These are phyloP conservation scores for Burhinus oedicnemus DNA, from an alignment of 2,113 vertebrate genomes.

Conservation along the genomic window DNA sequence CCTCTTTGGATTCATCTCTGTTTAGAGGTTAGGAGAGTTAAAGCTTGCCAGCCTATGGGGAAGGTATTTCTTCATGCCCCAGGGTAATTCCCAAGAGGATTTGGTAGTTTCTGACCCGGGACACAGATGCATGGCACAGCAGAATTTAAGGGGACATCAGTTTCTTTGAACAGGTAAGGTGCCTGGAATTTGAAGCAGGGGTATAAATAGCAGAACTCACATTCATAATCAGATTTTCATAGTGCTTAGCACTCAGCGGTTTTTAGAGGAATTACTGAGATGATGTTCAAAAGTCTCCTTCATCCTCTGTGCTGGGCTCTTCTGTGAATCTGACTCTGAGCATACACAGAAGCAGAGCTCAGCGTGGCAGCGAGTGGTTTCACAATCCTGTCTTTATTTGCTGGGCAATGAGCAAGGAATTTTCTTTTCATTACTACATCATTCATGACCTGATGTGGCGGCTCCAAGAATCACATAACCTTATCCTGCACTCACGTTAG, in stretches of 20 bases:
- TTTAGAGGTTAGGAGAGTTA: not conserved
- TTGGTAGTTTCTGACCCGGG: not conserved
- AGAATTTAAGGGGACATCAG: not conserved
- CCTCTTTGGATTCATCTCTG: not conserved
- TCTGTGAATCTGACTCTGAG: not conserved
- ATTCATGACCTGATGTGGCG: slow-evolving; percentile 45
- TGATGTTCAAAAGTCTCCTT: not conserved
- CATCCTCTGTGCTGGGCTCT: not conserved
- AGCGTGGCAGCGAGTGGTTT: not conserved
- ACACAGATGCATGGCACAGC: fast-evolving
- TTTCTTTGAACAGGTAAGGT: not conserved
- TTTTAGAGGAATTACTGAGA: not conserved
- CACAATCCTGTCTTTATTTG: slow-evolving; percentile 73
- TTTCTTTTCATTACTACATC: slow-evolving; percentile 69
- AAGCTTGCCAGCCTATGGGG: not conserved
- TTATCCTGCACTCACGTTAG: slow-evolving; percentile 66
- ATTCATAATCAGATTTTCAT: not conserved
- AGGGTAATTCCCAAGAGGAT: not conserved
- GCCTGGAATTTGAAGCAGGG: not conserved
- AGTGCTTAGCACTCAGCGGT: not conserved
- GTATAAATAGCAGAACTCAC: not conserved
- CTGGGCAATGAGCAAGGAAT: slow-evolving; percentile 51
- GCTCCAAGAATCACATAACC: slow-evolving; percentile 77
- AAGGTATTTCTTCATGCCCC: not conserved
- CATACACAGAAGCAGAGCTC: not conserved